Conservation (phyloP, 2,888 invertebrate species). For the Cheilosia soror region DNA sequence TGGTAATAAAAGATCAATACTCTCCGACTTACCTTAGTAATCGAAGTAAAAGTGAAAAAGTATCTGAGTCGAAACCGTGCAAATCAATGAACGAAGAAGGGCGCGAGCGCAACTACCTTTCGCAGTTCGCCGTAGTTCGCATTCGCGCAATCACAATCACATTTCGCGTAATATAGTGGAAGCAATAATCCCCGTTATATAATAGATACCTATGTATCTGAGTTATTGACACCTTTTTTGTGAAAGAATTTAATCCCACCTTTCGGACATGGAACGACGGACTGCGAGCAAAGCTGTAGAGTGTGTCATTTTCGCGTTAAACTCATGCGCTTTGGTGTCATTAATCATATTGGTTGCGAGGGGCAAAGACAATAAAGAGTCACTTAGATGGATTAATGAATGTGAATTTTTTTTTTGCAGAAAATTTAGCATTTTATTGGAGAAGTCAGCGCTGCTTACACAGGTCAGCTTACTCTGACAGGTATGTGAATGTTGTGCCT, state of each 20-base stretch:
- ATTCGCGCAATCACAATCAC: neutral
- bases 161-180: slow-evolving; percentile 53
- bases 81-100: slow-evolving; percentile 57
- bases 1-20: slow-evolving; percentile 67
- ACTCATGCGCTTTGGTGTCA: slow-evolving; percentile 35
- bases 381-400: slow-evolving; percentile 55
- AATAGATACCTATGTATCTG: slow-evolving; percentile 36
- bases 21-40: slow-evolving; percentile 7
- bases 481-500: slow-evolving; percentile 24
- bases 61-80: slow-evolving; percentile 26
- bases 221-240: slow-evolving; percentile 62
- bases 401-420: slow-evolving; percentile 37
- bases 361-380: slow-evolving; percentile 32
- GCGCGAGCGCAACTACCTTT: slow-evolving; percentile 27
- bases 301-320: slow-evolving; percentile 50
- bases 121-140: neutral
- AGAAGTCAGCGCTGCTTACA: neutral
- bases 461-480: neutral
- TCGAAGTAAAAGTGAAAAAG: slow-evolving; percentile 67
- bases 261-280: slow-evolving; percentile 20
- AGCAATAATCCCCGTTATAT: slow-evolving; percentile 58
- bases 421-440: neutral
- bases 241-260: slow-evolving; percentile 47
- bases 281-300: neutral
- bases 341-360: slow-evolving; percentile 39